Percentiles rank a stretch among this genome's conserved stretches.
These are phyloP conservation scores for Coilia nasus DNA, from an alignment of 2,797 vertebrate genomes.

Conservation along the genomic window DNA sequence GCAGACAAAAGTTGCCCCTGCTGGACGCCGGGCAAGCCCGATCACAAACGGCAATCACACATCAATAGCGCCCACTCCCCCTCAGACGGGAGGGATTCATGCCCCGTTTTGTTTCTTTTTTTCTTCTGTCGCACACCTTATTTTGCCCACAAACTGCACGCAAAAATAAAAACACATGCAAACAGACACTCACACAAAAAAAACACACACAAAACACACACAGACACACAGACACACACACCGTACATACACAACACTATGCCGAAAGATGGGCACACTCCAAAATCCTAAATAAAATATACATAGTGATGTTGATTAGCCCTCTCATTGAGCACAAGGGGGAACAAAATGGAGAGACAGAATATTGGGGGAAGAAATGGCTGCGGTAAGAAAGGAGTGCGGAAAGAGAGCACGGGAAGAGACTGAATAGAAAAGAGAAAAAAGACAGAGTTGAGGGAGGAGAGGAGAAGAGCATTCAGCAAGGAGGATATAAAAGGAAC, in stretches of 20 bases:
- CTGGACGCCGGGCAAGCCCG: constrained; percentile 36
- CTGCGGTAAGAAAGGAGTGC: constrained; percentile 75
- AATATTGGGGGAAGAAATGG: constrained; percentile 76
- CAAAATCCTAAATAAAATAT: constrained; percentile 71
- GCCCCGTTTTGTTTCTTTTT: constrained; percentile 24
- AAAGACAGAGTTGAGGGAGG: constrained; percentile 81
- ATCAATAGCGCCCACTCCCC: constrained; percentile 42
- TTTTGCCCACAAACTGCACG: constrained; percentile 33
- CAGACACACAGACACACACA: neutral
- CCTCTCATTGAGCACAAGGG: constrained; percentile 64
- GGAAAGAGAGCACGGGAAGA: constrained; percentile 75
- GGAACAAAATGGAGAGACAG: constrained; percentile 71
- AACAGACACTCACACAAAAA: constrained; percentile 39
- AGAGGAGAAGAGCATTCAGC: constrained; percentile 82
- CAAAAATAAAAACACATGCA: constrained; percentile 3
- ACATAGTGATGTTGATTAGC: too few species aligned
- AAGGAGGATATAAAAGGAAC: constrained; percentile 83
- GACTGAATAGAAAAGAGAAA: constrained; percentile 74
- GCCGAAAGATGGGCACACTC: constrained; percentile 62
- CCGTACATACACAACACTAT: constrained; percentile 57
- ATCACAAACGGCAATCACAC: constrained; percentile 35
- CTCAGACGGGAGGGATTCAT: constrained; percentile 21
- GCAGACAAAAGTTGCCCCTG: constrained; percentile 41
- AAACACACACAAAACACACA: too few species aligned
- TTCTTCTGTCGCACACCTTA: constrained; percentile 14